Evolutionary conservation across 2,888 invertebrate genomes (phyloP), one percentile per base, ranked within the genome.

Genomic region (Mycalesis mineus): DNA sequence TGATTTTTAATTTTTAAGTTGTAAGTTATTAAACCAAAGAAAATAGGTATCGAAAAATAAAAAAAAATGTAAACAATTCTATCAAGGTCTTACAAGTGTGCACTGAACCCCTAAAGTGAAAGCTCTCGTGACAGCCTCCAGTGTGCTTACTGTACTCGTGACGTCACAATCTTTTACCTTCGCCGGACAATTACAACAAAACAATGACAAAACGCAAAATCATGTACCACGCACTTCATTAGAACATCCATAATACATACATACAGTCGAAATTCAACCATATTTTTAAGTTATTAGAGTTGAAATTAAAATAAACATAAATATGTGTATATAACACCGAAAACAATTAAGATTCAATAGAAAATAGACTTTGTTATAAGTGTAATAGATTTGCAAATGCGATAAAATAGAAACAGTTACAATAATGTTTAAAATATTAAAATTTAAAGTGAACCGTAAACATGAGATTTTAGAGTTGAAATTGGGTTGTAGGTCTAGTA

Each of bases 371-470:
- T 15, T 51, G 29, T 40, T 28, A n/a, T 7, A 15, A 51, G 3
- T 31, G 29, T 3, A 7, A 40, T 41, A 39, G 40, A 40, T 13
- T 40, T 31, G 29, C 7, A 29, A 51, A 29, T 40, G 28, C 29
- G 15, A 11, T 41, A 39, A 51, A 37, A 15, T 11, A 11, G 3
- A 39, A n/a, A 41, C 33, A 14, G 41, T 7, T 36, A 36, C 17
- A 15, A 31, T n/a, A 31, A 31, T 11, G 15, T 14, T 15, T 41
- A 22, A 14, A 28, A 45, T 15, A 7, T 13, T 28, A 6, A 29
- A 54, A 47, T 58, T 59, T 14, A 55, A 70, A 65, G 60, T 42
- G 52, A 47, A 63, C 61, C 63, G 44, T 36, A 36, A 50, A 68
- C 66, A 42, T 15, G 7, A n/a, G 41, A 28, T 15, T 9, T 11